Evolutionary conservation across 1,140 invertebrate species (phyloP), one percentile per base, ranked within the genome.

Genomic region (Vollenhovia emeryi): DNA sequence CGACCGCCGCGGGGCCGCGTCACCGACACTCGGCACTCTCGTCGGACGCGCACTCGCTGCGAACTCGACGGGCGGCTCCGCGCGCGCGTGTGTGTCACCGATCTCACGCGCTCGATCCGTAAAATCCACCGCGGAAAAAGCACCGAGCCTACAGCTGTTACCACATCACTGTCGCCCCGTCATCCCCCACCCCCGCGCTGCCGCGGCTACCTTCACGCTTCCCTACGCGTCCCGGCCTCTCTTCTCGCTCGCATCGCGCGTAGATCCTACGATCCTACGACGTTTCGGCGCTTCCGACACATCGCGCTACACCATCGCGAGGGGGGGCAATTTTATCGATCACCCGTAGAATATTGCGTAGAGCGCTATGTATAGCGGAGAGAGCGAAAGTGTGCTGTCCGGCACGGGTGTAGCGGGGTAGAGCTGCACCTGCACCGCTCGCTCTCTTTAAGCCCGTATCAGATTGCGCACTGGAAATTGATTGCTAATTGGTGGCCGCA

Each of bases 141-240:
- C n/a, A n/a, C n/a, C n/a, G n/a, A n/a, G n/a, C n/a, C n/a, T n/a
- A n/a, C 50, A 73, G 69, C 69, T 73, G 69, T 73, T 73, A 40
- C 69, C 69, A 73, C 69, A n/a, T 36, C 30, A 40, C 69, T 73
- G 69, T 73, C 50, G 50, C 50, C n/a, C 0, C 33, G 30, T 30
- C 48, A 71, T 15, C n/a, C 62, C 62, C 57, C 11, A 1, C 62
- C 36, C 13, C 18, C 33, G 0, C 36, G 43, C 27, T 24, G 27
- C 5, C 13, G n/a, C 21, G 7, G 50, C 50, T 21, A 15, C 9
- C n/a, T 21, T 27, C 21, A 24, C 11, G 62, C 36, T 66, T 43
- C 21, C 21, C n/a, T 11, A 13, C 40, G 5, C 50, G 52, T 13
- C 43, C 11, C 5, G 27, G n/a, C n/a, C n/a, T 11, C 11, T 64